Base-by-base conservation (phyloP, 2,113 vertebrate genomes). In the Boulengeromyrus knoepffleri region DNA sequence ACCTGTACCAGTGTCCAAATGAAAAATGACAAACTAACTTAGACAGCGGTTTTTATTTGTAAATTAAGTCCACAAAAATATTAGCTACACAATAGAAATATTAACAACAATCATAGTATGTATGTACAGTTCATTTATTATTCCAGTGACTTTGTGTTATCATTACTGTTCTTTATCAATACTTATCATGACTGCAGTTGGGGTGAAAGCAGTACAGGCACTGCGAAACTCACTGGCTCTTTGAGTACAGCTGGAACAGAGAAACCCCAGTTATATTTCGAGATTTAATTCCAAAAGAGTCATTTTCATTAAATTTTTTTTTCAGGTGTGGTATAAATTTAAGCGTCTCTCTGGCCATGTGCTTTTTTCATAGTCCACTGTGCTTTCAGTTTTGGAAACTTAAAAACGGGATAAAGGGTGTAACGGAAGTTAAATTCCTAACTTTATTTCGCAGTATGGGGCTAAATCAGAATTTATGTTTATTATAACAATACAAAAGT, bases 31-130 rank as follows among this genome's bases (percentile, higher is more conserved):
- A 77, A 89, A 80, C 0, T 92, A 92, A 92, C n/a, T 93, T 93
- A 93, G 89, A 93, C 92, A 93, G 92, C 93, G 92, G 90, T 92
- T 92, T 94, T 93, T 94, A 93, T 93, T 93, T 93, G 92, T 87
- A 93, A 94, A 93, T 93, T 93, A 89, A 90, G 92, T 93, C 92
- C 93, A 94, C 93, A 94, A 94, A 94, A 93, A 93, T 93, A 93
- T 93, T 93, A 93, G 92, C 92, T 94, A 94, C 93, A 90, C 77
- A 90, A 86, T 90, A 90, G 46, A 84, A 89, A 89, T 90, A 92
- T 92, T 91, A 93, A 92, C 91, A 92, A 93, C 92, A 93, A 93
- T 91, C 88, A 92, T 91, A 91, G 93, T 92, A 93, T 93, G 74
- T 80, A 42, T 94, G 93, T 94, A 93, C 93, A 93, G 90, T 92